A percentile compares a stretch with the other conserved stretches of the same genome.
These are phyloP conservation scores for Lithobius niger DNA, from an alignment of 1,140 invertebrate genomes.

Conservation along the genomic window DNA sequence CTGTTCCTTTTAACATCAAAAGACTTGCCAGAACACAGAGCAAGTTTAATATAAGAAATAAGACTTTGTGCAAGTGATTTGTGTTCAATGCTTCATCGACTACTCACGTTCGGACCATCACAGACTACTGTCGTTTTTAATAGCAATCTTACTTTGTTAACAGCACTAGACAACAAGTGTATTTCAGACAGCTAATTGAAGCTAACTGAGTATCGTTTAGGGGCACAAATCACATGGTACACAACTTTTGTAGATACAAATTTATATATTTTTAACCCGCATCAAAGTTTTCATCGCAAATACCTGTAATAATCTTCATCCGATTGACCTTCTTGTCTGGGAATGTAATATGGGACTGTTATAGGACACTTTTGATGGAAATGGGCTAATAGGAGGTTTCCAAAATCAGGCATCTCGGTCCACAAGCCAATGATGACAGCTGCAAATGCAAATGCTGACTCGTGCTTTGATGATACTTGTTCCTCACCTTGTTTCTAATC, in stretches of 20 bases:
- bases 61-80: too few species aligned
- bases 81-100: too few species aligned
- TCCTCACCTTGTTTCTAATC: constrained; percentile 44
- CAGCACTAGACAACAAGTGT: not conserved
- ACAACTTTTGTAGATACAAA: not conserved
- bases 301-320: constrained; percentile 58
- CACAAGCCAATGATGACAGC: constrained; percentile 60
- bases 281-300: constrained; percentile 11
- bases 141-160: not conserved
- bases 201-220: not conserved
- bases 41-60: too few species aligned
- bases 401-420: constrained; percentile 62
- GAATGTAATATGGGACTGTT: constrained; percentile 61
- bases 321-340: constrained; percentile 48
- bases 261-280: not conserved
- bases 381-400: constrained; percentile 57
- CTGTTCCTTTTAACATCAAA: too few species aligned
- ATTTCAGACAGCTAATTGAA: not conserved
- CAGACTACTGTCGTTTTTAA: too few species aligned
- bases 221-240: not conserved
- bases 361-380: constrained; percentile 66
- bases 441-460: constrained; percentile 69
- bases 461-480: constrained; percentile 61
- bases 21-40: too few species aligned
- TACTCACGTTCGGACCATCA: too few species aligned